phyloP scores from a whole-genome alignment of 2,113 vertebrate species.

The Syngnathoides biaculeatus region DNA sequence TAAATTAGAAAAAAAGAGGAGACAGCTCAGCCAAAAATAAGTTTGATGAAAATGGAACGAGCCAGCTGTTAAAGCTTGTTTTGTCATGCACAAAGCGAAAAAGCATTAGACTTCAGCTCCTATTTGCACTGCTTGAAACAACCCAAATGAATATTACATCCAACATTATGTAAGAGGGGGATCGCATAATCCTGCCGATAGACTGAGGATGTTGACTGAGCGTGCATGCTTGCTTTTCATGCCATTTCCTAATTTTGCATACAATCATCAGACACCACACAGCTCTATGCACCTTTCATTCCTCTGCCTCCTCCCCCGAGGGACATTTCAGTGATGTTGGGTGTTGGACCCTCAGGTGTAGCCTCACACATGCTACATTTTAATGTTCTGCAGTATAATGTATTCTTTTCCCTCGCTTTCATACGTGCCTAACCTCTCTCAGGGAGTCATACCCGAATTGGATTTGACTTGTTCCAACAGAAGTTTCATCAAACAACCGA shows the following conservation, averaged over 20 bases:
- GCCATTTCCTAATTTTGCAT: slow-evolving; percentile 9
- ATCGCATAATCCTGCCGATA: slow-evolving; percentile 24
- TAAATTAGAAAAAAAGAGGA: not conserved
- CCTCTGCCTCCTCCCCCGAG: slow-evolving; percentile 9
- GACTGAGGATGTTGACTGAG: slow-evolving; percentile 34
- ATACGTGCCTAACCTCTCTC: slow-evolving; percentile 28
- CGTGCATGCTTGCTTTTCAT: slow-evolving; percentile 4
- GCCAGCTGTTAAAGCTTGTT: slow-evolving; percentile 49
- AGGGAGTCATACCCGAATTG: slow-evolving; percentile 7
- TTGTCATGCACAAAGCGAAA: slow-evolving; percentile 46
- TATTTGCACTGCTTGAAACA: slow-evolving; percentile 39
- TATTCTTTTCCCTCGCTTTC: slow-evolving; percentile 35
- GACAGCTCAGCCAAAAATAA: slow-evolving; percentile 11
- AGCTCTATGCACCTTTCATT: slow-evolving; percentile 11
- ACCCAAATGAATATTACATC: slow-evolving; percentile 44
- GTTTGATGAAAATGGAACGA: slow-evolving; percentile 41
- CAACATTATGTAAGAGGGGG: slow-evolving; percentile 30
- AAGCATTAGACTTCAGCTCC: slow-evolving; percentile 37
- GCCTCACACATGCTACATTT: slow-evolving; percentile 30
- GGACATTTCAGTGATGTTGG: slow-evolving; percentile 9
- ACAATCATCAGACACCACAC: not conserved
- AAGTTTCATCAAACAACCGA: not conserved
- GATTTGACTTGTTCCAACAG: slow-evolving; percentile 4
- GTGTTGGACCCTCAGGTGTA: slow-evolving; percentile 23
- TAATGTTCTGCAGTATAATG: slow-evolving; percentile 30